Conservation (phyloP, 2,888 invertebrate species). For the Scotopteryx bipunctaria region DNA sequence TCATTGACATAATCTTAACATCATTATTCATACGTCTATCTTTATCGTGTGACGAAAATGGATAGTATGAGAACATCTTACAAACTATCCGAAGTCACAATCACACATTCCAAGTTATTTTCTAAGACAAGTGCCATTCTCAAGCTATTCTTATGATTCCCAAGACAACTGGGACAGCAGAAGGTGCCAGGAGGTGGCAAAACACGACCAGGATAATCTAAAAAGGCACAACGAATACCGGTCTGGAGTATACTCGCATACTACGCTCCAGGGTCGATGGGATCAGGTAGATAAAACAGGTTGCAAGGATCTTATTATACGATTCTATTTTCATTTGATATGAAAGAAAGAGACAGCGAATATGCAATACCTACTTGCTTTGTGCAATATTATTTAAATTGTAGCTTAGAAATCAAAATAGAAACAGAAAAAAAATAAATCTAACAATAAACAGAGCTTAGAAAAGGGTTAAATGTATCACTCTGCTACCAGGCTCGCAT, state of each 20-base stretch:
- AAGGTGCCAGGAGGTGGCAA: slow-evolving; percentile 11
- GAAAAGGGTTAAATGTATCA: slow-evolving; percentile 32
- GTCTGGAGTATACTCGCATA: background rate
- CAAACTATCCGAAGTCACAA: slow-evolving; percentile 4
- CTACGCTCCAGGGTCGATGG: background rate
- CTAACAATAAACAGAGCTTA: slow-evolving; percentile 25
- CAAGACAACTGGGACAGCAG: slow-evolving; percentile 18
- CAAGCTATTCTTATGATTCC: slow-evolving; percentile 27
- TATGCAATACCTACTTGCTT: background rate
- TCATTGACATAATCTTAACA: no score
- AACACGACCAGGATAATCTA: background rate
- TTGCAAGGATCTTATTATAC: slow-evolving; percentile 6
- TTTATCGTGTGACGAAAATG: slow-evolving; percentile 13
- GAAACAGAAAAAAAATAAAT: slow-evolving; percentile 16
- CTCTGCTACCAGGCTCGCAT: slow-evolving; percentile 30
- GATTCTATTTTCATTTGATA: background rate
- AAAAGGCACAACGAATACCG: slow-evolving; percentile 4
- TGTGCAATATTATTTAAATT: background rate
- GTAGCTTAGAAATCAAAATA: slow-evolving; percentile 16
- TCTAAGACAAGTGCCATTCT: slow-evolving; percentile 14
- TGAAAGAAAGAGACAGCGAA: background rate
- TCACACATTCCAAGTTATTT: slow-evolving; percentile 5
- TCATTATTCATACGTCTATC: background rate
- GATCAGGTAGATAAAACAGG: slow-evolving; percentile 12
- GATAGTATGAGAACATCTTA: slow-evolving; percentile 6